phyloP scores from a whole-genome alignment of 2,888 invertebrate species.

The Bugulina stolonifera region DNA sequence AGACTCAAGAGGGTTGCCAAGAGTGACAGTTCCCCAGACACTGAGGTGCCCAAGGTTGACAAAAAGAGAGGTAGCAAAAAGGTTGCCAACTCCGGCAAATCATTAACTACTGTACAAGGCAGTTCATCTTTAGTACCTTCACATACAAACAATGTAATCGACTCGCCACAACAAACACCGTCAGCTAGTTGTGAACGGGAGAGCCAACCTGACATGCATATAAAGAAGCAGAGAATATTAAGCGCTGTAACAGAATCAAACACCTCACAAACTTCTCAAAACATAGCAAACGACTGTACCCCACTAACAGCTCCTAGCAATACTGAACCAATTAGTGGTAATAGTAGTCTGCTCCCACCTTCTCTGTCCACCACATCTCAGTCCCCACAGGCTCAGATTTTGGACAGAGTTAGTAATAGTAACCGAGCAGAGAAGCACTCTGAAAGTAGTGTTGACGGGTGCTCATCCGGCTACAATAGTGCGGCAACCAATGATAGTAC shows the following conservation, averaged over 20 bases:
- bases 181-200: neutral
- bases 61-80: neutral
- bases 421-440: constrained; percentile 7
- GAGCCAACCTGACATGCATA: neutral
- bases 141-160: neutral
- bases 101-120: neutral
- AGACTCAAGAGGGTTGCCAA: neutral
- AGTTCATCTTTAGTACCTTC: neutral
- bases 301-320: neutral
- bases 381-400: neutral
- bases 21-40: neutral
- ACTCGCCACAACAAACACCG: neutral
- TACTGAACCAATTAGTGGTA: neutral
- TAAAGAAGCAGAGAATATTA: constrained; percentile 21
- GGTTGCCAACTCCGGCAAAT: neutral
- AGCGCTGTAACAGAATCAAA: constrained; percentile 13
- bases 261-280: neutral
- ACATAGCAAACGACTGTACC: neutral
- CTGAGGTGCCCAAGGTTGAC: too few species aligned
- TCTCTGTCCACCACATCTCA: too few species aligned
- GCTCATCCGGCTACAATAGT: constrained; percentile 25
- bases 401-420: neutral
- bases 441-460: constrained; percentile 19
- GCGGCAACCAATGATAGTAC: constrained; percentile 20
- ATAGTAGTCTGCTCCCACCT: neutral